Evolutionary conservation across 2,113 vertebrate genomes (phyloP).

Genomic region (Bubo blakistoni): DNA sequence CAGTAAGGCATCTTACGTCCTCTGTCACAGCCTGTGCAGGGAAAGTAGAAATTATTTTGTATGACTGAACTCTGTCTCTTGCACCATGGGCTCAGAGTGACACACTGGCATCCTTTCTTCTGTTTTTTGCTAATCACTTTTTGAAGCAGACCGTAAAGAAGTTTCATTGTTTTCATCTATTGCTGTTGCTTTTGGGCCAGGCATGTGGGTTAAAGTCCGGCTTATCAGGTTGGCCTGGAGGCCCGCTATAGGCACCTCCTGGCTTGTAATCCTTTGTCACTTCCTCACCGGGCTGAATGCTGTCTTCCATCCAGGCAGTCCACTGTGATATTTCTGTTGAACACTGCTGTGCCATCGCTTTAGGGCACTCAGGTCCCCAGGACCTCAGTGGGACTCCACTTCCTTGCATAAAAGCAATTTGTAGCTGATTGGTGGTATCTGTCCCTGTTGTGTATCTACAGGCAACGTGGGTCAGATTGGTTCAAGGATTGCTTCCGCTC

Average conservation of each 20-base stretch:
- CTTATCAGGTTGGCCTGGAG: slow-evolving; percentile 24
- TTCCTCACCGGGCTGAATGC: not conserved
- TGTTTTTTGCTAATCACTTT: not conserved
- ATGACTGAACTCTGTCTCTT: not conserved
- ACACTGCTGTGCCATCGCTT: not conserved
- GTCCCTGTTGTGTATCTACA: not conserved
- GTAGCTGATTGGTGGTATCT: not conserved
- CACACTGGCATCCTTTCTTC: not conserved
- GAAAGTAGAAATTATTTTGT: not conserved
- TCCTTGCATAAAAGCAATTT: not conserved
- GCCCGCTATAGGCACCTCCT: not conserved
- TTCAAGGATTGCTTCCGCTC: not conserved
- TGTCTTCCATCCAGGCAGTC: not conserved
- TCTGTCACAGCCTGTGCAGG: not conserved
- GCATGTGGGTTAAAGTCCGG: not conserved
- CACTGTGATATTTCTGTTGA: not conserved
- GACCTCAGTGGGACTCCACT: not conserved
- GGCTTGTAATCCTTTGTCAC: slow-evolving; percentile 9
- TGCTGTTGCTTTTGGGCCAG: not conserved
- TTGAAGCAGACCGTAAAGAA: not conserved
- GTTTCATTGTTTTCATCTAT: not conserved
- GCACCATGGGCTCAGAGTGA: not conserved
- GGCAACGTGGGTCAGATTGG: not conserved
- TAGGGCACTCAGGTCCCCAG: not conserved
- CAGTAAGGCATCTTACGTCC: not conserved